Base-by-base conservation (phyloP, 2,797 vertebrate species). In the Poliocrania exsul region DNA sequence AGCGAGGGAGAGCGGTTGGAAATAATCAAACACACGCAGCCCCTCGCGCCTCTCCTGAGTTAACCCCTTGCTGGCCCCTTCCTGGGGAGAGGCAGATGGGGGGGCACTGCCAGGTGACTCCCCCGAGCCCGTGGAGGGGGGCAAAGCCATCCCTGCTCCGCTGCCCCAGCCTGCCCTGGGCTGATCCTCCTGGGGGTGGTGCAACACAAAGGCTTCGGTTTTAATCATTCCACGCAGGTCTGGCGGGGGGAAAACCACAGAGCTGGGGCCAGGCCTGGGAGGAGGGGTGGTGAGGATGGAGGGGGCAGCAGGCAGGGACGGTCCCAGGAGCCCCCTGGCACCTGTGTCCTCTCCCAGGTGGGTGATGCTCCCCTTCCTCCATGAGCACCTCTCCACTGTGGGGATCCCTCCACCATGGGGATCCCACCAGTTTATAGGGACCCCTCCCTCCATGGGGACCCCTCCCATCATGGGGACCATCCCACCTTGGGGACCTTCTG, bases 1-100 rank as follows among this genome's bases (percentile, higher is more conserved):
- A n/a, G 58, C 12, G 62, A 88, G 62, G 69, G 44, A 82, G 85
- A 90, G 93, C 87, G 73, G 75, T 95, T 90, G 31, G 82, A 93
- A 94, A 73, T 24, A 42, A 92, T 94, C 95, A 79, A 64, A 80
- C 56, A 6, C 78, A 0, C 21, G 21, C 74, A 61, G 75, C 85
- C 69, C 92, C 82, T 50, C 7, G 1, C 31, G 40, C 64, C 57
- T 25, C 73, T 19, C 69, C 74, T 1, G 5, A 0, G 11, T 96
- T 95, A 95, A 97, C 96, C 75, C 94, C 1, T 95, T 31, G 42
- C 67, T 81, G 35, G 28, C 14, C 26, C 54, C 42, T 37, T 19
- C 38, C 29, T 13, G 1, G 9, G 8, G 24, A 11, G 24, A 10
- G 37, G 28, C 5, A 16, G 15, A 5, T 1, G 5, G 10, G 6